These are phyloP conservation scores for Sinocyclocheilus anophthalmus DNA, from an alignment of 2,113 vertebrate species.

Conservation along the genomic window DNA sequence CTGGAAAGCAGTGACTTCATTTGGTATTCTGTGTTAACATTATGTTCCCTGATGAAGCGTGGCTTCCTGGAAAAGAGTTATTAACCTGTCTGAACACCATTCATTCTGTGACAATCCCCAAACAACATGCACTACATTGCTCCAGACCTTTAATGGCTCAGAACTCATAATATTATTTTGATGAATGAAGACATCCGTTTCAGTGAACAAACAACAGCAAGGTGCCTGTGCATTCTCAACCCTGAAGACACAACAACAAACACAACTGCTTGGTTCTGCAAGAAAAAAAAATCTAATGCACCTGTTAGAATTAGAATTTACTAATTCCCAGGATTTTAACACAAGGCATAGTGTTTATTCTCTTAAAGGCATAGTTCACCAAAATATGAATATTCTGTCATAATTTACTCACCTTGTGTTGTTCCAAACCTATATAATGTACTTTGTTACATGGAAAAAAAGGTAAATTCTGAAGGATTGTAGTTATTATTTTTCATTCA, in stretches of 20 bases:
- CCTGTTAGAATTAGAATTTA: not conserved
- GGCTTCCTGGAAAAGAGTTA: slow-evolving; percentile 31
- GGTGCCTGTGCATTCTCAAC: not conserved
- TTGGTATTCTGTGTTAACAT: slow-evolving; percentile 45
- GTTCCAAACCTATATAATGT: not conserved
- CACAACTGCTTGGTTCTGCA: not conserved
- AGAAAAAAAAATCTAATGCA: not conserved
- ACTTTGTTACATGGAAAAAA: no score
- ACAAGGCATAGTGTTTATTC: not conserved
- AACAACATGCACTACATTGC: not conserved
- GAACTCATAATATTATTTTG: slow-evolving; percentile 30
- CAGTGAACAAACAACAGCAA: slow-evolving; percentile 5
- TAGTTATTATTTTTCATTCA: not conserved
- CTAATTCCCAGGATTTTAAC: not conserved
- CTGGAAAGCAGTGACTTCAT: slow-evolving; percentile 37
- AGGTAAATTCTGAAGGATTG: not conserved
- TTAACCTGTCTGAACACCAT: slow-evolving; percentile 26
- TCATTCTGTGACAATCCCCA: slow-evolving; percentile 14
- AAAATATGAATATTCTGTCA: not conserved
- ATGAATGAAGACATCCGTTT: slow-evolving; percentile 30
- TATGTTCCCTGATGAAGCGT: slow-evolving; percentile 20
- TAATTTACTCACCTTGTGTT: not conserved
- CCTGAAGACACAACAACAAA: not conserved
- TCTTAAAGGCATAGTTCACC: not conserved
- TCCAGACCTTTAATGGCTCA: slow-evolving; percentile 12